Evolutionary conservation across 2,113 vertebrate genomes (phyloP), one percentile per base, ranked within the genome.

Genomic region (Pagrus major): DNA sequence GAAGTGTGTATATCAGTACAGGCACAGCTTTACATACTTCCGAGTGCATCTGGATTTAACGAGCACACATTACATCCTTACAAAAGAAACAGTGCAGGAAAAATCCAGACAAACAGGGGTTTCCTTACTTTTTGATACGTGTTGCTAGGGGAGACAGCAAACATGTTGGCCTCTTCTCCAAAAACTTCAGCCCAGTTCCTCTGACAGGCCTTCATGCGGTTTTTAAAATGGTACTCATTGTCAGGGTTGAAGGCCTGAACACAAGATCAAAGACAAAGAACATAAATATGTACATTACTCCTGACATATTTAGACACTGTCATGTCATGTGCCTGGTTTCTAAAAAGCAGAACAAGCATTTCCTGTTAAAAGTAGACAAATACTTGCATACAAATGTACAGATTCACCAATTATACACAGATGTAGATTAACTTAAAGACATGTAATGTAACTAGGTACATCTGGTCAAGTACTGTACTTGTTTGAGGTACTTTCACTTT

Each of bases 181-280:
- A 99, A 98, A 61, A 99, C 96, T 74, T 99, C 98, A 7, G 96
- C 95, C 98, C 98, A 99, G 92, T 97, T 99, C 91, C 97, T 97
- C 87, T 99, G 98, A 87, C 96, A 97, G 0, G 95, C 93, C 93
- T 99, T 99, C 98, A 99, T 98, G 82, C 98, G 96, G 82, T 99
- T 99, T 94, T 99, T 99, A 91, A 99, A 99, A 90, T 99, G 98
- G 93, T 99, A 99, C 87, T 99, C 98, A 16, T 99, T 99, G 89
- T 99, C 98, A 0, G 98, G 97, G 91, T 99, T 99, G 84, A 99
- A 97, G 47, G 97, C 98, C 98, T 99, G 86, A 27, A 91, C 70
- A 89, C 78, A 71, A 66, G 67, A 49, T 75, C 25, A 55, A 20
- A 23, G 49, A 83, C 16, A 42, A 2, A 47, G 0, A 37, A 4